Evolutionary conservation across 2,113 vertebrate species (phyloP).

Genomic region (Amblyopsis rosae): DNA sequence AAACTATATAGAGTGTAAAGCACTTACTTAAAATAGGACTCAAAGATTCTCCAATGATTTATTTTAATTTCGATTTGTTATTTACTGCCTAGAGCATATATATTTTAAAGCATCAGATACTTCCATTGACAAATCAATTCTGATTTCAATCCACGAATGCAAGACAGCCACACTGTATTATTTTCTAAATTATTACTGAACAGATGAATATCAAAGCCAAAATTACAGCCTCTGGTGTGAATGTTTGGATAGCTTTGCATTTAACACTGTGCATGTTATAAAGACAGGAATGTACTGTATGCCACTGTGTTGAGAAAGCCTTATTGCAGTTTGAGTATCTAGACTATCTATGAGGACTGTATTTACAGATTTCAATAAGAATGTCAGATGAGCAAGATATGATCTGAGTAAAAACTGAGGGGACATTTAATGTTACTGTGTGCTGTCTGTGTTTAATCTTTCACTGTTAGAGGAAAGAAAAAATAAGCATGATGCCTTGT

Average conservation of each 20-base stretch:
- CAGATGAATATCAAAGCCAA: slow-evolving; percentile 13
- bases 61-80: slow-evolving; percentile 27
- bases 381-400: too few species aligned
- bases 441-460: too few species aligned
- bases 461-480: too few species aligned
- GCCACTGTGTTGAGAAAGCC: too few species aligned
- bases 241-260: neutral
- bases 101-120: neutral
- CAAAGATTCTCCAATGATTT: neutral
- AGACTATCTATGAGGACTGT: too few species aligned
- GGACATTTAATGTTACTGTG: too few species aligned
- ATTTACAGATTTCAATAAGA: too few species aligned
- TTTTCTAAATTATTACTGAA: slow-evolving; percentile 5
- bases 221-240: neutral
- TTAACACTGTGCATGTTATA: neutral
- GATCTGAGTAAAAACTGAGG: too few species aligned
- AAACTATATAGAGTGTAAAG: slow-evolving; percentile 26
- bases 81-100: slow-evolving; percentile 17
- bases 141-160: neutral
- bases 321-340: too few species aligned
- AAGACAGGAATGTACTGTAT: too few species aligned
- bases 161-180: neutral
- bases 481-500: too few species aligned
- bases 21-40: slow-evolving; percentile 8
- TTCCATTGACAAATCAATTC: neutral